Evolutionary conservation across 2,797 vertebrate genomes (phyloP), one percentile per base, ranked within the genome.

Genomic region (Chloroceryle amazona): DNA sequence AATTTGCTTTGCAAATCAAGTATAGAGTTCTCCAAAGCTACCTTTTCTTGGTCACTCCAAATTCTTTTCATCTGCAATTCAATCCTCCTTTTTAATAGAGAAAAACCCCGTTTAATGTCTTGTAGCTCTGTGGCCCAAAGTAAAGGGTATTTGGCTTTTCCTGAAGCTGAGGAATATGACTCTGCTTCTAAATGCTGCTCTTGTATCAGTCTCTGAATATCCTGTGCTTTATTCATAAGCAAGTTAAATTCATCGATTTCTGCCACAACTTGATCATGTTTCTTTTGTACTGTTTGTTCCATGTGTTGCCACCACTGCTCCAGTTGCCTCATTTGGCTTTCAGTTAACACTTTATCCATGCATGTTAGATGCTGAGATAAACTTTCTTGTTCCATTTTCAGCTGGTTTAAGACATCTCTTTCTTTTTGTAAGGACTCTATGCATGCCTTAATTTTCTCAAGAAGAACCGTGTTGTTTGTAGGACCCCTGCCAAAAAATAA

Each of bases 221-320:
- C 96, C 29, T 81, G 94, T 35, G 97, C 81, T 98, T 97, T 35
- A 86, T 37, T 87, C 67, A 98, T 95, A 10, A 99, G 93, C 31
- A 89, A 52, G 8, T 93, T 95, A 49, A 98, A 98, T 25, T 99
- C 99, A 37, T 96, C 89, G 0, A 96, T 97, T 84, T 97, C 97
- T 52, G 96, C 89, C 15, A 96, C 89, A 31, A 98, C 97, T 49
- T 96, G 98, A 81, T 98, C 97, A 16, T 97, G 88, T 29, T 95
- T 97, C 93, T 96, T 98, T 72, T 99, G 98, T 25, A 98, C 93
- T 14, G 93, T 88, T 20, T 97, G 98, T 57, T 99, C 98, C 61
- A 98, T 93, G 11, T 93, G 93, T 67, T 98, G 98, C 99, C 99
- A 99, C 70, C 96, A 95, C 11, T 89, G 96, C 55, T 99, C 98